phyloP scores from a whole-genome alignment of 2,113 vertebrate genomes.

The Ancistrus triradiatus region DNA sequence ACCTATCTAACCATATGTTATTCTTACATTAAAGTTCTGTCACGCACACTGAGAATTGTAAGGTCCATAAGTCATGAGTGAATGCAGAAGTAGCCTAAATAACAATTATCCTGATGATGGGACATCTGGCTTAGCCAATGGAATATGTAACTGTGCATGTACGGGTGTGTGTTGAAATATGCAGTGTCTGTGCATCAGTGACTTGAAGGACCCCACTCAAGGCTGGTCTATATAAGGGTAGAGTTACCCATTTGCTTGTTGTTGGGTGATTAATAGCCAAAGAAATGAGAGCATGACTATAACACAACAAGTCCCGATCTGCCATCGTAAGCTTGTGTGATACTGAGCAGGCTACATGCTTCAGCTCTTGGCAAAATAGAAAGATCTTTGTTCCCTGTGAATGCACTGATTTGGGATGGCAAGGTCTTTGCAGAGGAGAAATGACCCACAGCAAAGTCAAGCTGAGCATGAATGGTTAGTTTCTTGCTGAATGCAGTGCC shows the following conservation, averaged over 20 bases:
- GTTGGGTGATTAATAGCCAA: slow-evolving; percentile 32
- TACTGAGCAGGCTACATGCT: slow-evolving; percentile 30
- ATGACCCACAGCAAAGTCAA: not conserved
- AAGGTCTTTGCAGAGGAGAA: slow-evolving; percentile 5
- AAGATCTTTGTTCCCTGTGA: slow-evolving; percentile 29
- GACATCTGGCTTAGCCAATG: slow-evolving; percentile 32
- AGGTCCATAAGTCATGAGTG: slow-evolving; percentile 23
- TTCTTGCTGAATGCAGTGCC: too few species aligned
- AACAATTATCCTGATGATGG: slow-evolving; percentile 36
- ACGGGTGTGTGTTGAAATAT: slow-evolving; percentile 21
- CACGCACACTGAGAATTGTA: not conserved
- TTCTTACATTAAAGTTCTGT: not conserved
- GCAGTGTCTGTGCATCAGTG: slow-evolving; percentile 24
- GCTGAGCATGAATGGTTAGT: not conserved
- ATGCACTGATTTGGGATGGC: slow-evolving; percentile 6
- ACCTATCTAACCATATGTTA: slow-evolving; percentile 20
- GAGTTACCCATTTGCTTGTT: slow-evolving; percentile 25
- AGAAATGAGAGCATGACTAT: slow-evolving; percentile 24
- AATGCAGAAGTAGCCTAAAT: slow-evolving; percentile 37
- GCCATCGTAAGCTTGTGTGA: slow-evolving; percentile 18
- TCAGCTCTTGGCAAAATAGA: slow-evolving; percentile 18
- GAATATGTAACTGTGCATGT: slow-evolving; percentile 21
- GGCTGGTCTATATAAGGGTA: slow-evolving; percentile 5
- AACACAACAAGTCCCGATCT: slow-evolving; percentile 36
- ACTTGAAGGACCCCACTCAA: not conserved